Evolutionary conservation across 2,888 invertebrate species (phyloP).

Genomic region (Acanthopleura granulata): DNA sequence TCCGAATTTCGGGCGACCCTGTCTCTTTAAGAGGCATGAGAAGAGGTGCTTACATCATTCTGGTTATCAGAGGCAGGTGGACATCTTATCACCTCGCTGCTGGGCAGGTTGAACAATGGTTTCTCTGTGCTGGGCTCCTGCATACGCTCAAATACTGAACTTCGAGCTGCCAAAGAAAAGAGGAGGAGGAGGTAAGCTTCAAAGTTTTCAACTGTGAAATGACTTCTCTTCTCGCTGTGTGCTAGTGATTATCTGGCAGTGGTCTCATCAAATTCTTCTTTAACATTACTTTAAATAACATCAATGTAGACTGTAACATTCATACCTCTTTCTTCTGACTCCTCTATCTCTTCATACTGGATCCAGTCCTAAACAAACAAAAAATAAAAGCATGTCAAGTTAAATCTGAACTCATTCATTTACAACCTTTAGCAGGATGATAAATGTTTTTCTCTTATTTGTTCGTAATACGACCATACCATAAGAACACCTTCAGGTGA

Average conservation of each 20-base stretch:
- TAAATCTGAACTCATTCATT: neutral
- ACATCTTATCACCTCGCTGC: conserved; percentile 64
- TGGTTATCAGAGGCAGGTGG: conserved; percentile 68
- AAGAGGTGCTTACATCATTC: conserved; percentile 51
- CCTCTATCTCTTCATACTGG: conserved; percentile 93
- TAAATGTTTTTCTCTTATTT: too few relatives aligned
- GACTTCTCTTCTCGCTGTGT: too few relatives aligned
- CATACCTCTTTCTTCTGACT: conserved; percentile 83
- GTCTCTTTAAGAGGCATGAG: too few relatives aligned
- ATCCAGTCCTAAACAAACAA: conserved; percentile 82
- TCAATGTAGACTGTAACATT: neutral
- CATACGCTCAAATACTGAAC: conserved; percentile 80
- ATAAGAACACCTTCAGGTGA: too few relatives aligned
- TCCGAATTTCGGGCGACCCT: too few relatives aligned
- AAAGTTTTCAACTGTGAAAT: too few relatives aligned
- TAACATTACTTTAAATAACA: too few relatives aligned
- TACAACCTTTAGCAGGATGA: too few relatives aligned
- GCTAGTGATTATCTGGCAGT: too few relatives aligned
- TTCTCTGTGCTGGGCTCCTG: conserved; percentile 39
- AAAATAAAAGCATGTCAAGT: conserved; percentile 62
- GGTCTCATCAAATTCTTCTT: too few relatives aligned
- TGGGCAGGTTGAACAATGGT: conserved; percentile 69
- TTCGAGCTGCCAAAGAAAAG: conserved; percentile 77
- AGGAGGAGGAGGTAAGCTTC: neutral
- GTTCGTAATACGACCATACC: too few relatives aligned